Evolutionary conservation across 2,797 vertebrate genomes (phyloP).

Genomic region (Coracias cyanogaster): DNA sequence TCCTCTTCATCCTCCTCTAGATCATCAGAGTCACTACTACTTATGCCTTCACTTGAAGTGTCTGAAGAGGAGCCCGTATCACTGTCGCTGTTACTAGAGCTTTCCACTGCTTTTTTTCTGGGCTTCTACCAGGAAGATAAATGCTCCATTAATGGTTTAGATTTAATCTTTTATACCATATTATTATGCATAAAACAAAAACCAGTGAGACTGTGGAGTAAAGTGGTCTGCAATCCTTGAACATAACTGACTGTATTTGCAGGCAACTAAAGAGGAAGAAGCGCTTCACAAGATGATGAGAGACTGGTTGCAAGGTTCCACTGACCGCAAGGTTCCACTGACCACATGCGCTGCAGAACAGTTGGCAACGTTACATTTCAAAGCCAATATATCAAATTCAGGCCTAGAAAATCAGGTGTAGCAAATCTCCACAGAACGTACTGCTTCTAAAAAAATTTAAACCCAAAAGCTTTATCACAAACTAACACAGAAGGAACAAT

Average conservation of each 20-base stretch:
- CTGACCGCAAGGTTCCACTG: background rate
- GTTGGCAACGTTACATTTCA: background rate
- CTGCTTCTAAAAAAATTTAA: background rate
- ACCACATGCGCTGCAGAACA: background rate
- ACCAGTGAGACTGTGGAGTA: background rate
- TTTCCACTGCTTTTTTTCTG: constrained; percentile 86
- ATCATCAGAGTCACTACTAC: constrained; percentile 92
- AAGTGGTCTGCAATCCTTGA: background rate
- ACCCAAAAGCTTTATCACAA: background rate
- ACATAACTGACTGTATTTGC: background rate
- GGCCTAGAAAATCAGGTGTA: background rate
- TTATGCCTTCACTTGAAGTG: constrained; percentile 89
- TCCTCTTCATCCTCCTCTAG: constrained; percentile 91
- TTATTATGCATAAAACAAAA: background rate
- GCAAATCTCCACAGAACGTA: background rate
- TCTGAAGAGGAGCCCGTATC: constrained; percentile 91
- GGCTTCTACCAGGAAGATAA: constrained; percentile 79
- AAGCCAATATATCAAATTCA: background rate
- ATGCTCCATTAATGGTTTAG: background rate
- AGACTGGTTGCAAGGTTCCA: background rate
- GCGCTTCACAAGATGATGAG: background rate
- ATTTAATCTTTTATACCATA: background rate
- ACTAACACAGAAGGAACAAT: background rate
- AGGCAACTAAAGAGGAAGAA: background rate
- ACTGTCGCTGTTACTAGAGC: constrained; percentile 90